A percentile compares a stretch with the other conserved stretches of the same genome.
These are phyloP conservation scores for Uropsilus gracilis DNA, from an alignment of 2,113 vertebrate genomes.

Conservation along the genomic window DNA sequence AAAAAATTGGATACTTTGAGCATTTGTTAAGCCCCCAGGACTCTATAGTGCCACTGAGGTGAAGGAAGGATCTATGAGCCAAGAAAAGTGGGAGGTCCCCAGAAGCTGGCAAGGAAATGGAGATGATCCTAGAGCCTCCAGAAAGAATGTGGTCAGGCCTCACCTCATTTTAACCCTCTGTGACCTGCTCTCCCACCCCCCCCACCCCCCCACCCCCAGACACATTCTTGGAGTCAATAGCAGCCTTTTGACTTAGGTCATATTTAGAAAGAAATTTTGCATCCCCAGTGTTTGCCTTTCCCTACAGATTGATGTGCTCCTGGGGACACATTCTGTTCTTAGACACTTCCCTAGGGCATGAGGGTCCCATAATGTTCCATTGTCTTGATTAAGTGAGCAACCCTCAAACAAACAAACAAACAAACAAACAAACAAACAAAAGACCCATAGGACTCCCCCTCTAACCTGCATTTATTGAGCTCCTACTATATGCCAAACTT, in stretches of 20 bases:
- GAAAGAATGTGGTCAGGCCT: not conserved
- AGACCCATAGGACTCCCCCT: not conserved
- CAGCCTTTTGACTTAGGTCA: not conserved
- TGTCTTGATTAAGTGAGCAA: not conserved
- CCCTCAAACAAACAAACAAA: not conserved
- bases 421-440: not conserved
- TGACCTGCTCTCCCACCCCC: not conserved
- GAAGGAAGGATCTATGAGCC: not conserved
- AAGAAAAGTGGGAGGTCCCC: not conserved
- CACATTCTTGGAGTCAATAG: not conserved
- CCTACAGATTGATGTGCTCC: not conserved
- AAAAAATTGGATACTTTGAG: no score
- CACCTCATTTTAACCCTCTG: no score
- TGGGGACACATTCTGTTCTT: not conserved
- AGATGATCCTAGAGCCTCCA: not conserved
- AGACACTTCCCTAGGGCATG: not conserved
- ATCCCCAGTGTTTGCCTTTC: not conserved
- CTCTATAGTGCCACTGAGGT: no score
- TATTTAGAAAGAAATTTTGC: not conserved
- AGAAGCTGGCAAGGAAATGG: not conserved
- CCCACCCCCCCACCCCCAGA: not conserved
- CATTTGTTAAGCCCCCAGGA: no score
- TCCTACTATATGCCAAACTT: not conserved
- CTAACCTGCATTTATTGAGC: not conserved
- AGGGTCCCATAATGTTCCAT: not conserved